Percentiles rank a stretch among this genome's conserved stretches.
phyloP scores from a whole-genome alignment of 1,140 invertebrate genomes.

The Lysiphlebus fabarum region DNA sequence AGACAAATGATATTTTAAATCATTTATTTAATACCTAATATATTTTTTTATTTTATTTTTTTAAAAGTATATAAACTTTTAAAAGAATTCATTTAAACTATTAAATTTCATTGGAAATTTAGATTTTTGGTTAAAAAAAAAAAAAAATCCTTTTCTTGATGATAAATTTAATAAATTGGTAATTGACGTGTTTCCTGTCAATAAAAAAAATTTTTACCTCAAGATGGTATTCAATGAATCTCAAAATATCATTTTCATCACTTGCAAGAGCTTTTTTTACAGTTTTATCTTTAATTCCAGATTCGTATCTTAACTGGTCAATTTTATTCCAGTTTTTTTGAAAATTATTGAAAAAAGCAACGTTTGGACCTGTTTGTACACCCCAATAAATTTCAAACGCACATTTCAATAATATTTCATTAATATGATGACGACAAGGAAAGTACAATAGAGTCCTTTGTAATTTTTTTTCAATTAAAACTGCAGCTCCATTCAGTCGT shows the following conservation, averaged over 20 bases:
- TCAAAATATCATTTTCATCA: slow-evolving; percentile 19
- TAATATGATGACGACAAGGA: slow-evolving; percentile 14
- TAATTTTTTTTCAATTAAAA: slow-evolving; percentile 3
- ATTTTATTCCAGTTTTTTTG: slow-evolving; percentile 13
- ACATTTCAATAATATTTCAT: slow-evolving; percentile 2
- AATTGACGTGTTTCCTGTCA: background rate
- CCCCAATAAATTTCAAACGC: slow-evolving; percentile 7
- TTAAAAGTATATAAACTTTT: background rate
- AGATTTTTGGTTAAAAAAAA: too few species aligned
- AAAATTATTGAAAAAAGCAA: slow-evolving; percentile 16
- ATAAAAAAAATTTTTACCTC: slow-evolving; percentile 16
- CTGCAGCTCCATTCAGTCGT: background rate
- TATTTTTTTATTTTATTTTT: background rate
- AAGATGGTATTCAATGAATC: slow-evolving; percentile 16
- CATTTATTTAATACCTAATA: too few species aligned
- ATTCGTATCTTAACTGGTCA: slow-evolving; percentile 4
- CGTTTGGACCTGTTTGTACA: slow-evolving; percentile 9
- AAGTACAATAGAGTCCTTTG: slow-evolving; percentile 9
- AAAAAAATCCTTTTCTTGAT: background rate
- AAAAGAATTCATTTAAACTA: background rate
- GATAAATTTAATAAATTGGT: too few species aligned
- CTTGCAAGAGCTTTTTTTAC: slow-evolving; percentile 4
- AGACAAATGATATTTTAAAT: too few species aligned
- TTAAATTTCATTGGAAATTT: too few species aligned
- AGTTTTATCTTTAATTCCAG: slow-evolving; percentile 19